Evolutionary conservation across 2,888 invertebrate species (phyloP), one percentile per base, ranked within the genome.

Genomic region (Oscheius sp.): DNA sequence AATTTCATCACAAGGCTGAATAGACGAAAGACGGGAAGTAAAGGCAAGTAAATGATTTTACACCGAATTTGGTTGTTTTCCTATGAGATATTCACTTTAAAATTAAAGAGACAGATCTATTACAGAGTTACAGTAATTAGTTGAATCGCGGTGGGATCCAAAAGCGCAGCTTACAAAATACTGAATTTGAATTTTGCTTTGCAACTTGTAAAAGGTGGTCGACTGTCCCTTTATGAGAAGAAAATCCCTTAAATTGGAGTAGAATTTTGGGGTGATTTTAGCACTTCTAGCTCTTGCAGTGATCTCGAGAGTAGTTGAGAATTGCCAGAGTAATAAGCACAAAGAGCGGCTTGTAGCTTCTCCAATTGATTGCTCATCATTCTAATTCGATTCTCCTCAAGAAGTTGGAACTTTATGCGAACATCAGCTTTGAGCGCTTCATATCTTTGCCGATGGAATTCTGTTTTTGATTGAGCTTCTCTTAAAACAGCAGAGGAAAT

Each of bases 301-400:
- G 79, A 73, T 5, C 69, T 31, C 17, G 77, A 73, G 20, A 79
- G 52, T 1, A 75, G 69, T 46, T 74, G 74, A 12, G 79, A 77
- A 63, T 79, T 79, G 42, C 79, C 79, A 37, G 74, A 74, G 63
- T 74, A 79, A 64, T 79, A 79, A 20, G 79, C 79, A 34, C 74
- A 73, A 2, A 79, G 74, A 3, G 79, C 79, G 2, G 70, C 65
- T 46, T 79, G 79, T 10, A 79, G 71, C 65, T 76, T 79, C 64
- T 79, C 79, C 46, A 79, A 61, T 45, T 79, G 79, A 12, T 46
- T 31, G 15, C 72, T 69, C 20, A 79, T 72, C 25, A 79, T 77
- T 15, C 70, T 96, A 84, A 96, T 93, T 94, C 96, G 89, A 89
- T 97, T 97, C 90, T 97, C 97, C 89, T 97, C 95, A 82, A 97